Conservation (phyloP, 2,888 invertebrate genomes). For the Vesta saturnalis region DNA sequence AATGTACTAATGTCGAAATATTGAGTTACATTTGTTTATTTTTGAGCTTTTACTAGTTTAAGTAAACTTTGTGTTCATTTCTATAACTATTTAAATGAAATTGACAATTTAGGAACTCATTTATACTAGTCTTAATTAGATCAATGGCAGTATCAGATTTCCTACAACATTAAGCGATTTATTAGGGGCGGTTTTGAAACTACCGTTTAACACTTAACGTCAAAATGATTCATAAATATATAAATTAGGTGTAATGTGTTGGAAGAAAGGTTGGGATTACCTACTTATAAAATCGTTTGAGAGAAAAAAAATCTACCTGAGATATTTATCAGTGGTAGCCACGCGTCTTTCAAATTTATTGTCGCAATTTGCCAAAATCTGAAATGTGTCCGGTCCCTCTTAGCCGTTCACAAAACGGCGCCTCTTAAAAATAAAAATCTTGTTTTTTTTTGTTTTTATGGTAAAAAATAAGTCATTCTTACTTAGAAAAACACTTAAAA, state of each 20-base stretch:
- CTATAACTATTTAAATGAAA: no score
- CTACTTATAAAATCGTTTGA: not conserved
- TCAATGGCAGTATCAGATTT: not conserved
- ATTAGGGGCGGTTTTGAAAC: not conserved
- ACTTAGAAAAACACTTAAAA: conserved; percentile 58
- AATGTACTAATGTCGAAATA: no score
- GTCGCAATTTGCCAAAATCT: conserved; percentile 57
- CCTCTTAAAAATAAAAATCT: conserved; percentile 40
- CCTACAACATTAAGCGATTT: not conserved
- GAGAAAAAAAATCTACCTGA: conserved; percentile 41
- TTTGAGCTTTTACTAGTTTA: no score
- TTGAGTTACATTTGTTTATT: no score
- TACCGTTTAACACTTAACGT: conserved; percentile 15
- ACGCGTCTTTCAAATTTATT: conserved; percentile 57
- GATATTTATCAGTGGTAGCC: conserved; percentile 51
- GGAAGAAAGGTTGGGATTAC: not conserved
- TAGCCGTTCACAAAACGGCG: conserved; percentile 41
- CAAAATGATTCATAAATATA: conserved; percentile 12
- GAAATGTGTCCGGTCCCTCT: conserved; percentile 44
- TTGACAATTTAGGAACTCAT: no score
- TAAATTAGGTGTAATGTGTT: conserved; percentile 9
- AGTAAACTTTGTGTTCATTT: no score
- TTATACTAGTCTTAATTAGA: not conserved
- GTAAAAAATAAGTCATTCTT: conserved; percentile 51
- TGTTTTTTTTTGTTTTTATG: conserved; percentile 47